Evolutionary conservation across 2,113 vertebrate species (phyloP), one percentile per base, ranked within the genome.

Genomic region (Tyrannus savana): DNA sequence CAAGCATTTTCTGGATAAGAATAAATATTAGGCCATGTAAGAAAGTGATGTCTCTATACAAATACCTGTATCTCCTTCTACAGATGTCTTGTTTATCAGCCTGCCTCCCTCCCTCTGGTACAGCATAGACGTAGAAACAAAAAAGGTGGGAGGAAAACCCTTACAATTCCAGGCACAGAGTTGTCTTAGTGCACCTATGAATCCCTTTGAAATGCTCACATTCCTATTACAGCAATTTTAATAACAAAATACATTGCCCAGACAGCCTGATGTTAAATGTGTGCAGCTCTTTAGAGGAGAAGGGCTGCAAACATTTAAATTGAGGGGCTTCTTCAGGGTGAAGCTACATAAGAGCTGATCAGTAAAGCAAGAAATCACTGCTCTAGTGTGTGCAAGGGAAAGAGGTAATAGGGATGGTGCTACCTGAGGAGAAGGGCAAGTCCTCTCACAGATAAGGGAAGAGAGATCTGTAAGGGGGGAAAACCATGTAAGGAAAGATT

Each of bases 341-440:
- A 90, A 79, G 53, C 85, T 95, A 27, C 52, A 42, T 68, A 72
- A 66, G 62, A 82, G 75, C 84, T 89, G 74, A 73, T 89, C 75
- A n/a, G 73, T 82, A 86, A 92, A 89, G 71, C 72, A 93, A 91
- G 92, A 96, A 95, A 93, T 95, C 84, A 35, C 83, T 64, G 73
- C 81, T 88, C 35, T 4, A 19, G 88, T 5, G 25, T 49, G 66
- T 41, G 59, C 37, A n/a, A 88, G 64, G 82, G 83, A 87, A 84
- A 56, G 88, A 94, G 87, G 90, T 94, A 96, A 93, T 95, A 71
- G 87, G 95, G 89, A 95, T 56, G 79, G 64, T 94, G 81, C 93
- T 95, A 95, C 93, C 94, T 92, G 88, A 95, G 84, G 83, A 85
- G 89, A 92, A 93, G 92, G 89, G 86, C 87, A 95, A 95, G 74